Evolutionary conservation across 2,113 vertebrate species (phyloP).

Genomic region (Tautogolabrus adspersus): DNA sequence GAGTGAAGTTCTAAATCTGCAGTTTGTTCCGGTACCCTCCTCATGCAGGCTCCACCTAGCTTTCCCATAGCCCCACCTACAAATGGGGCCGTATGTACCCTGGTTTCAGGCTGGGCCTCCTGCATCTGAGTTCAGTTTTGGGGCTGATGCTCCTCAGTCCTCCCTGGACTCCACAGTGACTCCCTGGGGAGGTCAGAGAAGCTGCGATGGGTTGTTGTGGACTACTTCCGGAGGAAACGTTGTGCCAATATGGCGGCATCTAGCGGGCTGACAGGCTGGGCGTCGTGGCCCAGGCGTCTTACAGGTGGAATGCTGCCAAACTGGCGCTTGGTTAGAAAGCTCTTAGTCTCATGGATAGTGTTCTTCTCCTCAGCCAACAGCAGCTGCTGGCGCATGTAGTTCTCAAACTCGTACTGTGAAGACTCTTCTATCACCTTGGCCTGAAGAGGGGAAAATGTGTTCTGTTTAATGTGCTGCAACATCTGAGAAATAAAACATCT

Average conservation of each 20-base stretch:
- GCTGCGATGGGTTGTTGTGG: slow-evolving; percentile 40
- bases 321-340: slow-evolving; percentile 93
- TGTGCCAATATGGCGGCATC: slow-evolving; percentile 96
- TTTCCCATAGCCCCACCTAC: slow-evolving; percentile 35
- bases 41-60: slow-evolving; percentile 27
- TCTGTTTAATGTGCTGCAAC: slow-evolving; percentile 28
- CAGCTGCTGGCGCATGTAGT: slow-evolving; percentile 99
- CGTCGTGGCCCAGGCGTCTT: slow-evolving; percentile 94
- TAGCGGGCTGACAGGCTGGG: slow-evolving; percentile 95
- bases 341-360: slow-evolving; percentile 94
- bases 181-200: slow-evolving; percentile 42
- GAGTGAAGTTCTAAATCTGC: slow-evolving; percentile 40
- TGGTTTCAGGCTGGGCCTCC: slow-evolving; percentile 15
- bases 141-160: slow-evolving; percentile 19
- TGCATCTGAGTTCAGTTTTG: slow-evolving; percentile 40
- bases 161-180: slow-evolving; percentile 43
- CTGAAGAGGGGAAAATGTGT: slow-evolving; percentile 75
- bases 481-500: not conserved
- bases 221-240: slow-evolving; percentile 94
- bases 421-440: slow-evolving; percentile 95
- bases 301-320: slow-evolving; percentile 93
- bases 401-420: slow-evolving; percentile 98
- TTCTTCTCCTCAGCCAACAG: slow-evolving; percentile 98
- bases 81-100: slow-evolving; percentile 23
- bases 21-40: slow-evolving; percentile 49